Percentiles rank a stretch among this genome's conserved stretches.
phyloP scores from a whole-genome alignment of 2,113 vertebrate genomes.

The Psittacara wagleri region DNA sequence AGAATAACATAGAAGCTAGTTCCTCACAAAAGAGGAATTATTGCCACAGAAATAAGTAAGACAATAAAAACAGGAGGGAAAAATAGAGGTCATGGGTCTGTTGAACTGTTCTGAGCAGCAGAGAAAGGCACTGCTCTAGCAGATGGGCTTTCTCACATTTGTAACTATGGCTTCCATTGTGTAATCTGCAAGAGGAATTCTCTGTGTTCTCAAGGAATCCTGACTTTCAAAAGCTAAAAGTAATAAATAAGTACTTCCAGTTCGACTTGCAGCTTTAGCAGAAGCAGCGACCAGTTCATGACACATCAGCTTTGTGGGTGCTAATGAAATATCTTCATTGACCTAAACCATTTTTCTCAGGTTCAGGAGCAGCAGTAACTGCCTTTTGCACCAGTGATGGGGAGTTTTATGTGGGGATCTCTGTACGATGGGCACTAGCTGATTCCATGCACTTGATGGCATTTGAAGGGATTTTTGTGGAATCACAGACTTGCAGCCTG shows the following conservation, averaged over 20 bases:
- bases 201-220: not conserved
- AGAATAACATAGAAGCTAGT: not conserved
- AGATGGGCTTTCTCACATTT: not conserved
- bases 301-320: not conserved
- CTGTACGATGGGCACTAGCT: accelerated
- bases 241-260: accelerated
- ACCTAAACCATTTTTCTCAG: not conserved
- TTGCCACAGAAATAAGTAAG: not conserved
- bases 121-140: not conserved
- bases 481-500: accelerated
- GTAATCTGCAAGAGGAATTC: not conserved
- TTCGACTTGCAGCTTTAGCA: not conserved
- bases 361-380: not conserved
- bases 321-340: not conserved
- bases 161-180: not conserved
- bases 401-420: accelerated
- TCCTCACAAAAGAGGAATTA: conserved; percentile 8
- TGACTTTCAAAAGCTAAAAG: not conserved
- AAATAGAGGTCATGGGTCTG: not conserved
- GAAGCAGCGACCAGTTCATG: not conserved
- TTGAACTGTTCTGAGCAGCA: not conserved
- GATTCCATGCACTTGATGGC: not conserved
- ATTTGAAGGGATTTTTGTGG: not conserved
- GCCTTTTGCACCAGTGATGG: not conserved
- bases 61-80: not conserved